Evolutionary conservation across 2,113 vertebrate genomes (phyloP), one percentile per base, ranked within the genome.

Genomic region (Calidris pugnax): DNA sequence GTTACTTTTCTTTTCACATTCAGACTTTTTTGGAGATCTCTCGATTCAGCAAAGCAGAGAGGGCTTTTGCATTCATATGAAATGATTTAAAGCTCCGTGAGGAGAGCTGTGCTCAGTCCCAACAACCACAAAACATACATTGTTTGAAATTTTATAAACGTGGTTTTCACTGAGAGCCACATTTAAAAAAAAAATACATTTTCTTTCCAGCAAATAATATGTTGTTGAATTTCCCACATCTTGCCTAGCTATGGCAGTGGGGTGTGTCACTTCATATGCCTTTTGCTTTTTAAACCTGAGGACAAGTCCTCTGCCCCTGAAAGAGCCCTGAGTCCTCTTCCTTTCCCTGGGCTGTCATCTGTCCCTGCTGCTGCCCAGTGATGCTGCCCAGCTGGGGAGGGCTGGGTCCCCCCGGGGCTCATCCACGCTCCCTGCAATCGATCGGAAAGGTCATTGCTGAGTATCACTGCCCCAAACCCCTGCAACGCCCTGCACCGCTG

Each of bases 1-100:
- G 89, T 96, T 97, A 95, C 95, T 90, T 68, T 84, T 97, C 91
- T 97, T 95, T 97, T 92, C 84, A 69, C 95, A 93, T 96, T 97
- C 86, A 50, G 92, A 81, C n/a, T 97, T 96, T 89, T 87, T 74
- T 97, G 92, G 91, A 91, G 90, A 84, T 95, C 63, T 81, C 90
- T 96, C 24, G 43, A 57, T 95, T 97, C 95, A 92, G 89, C 93
- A 97, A 95, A 95, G 96, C 85, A 90, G 91, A 22, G 66, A 95
- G 67, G 33, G 27, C 37, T 91, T 90, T 67, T 90, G 69, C 93
- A 66, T 95, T 93, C 87, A 93, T 67, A 68, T 85, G 85, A 85
- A 94, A 94, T 75, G 89, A 96, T 91, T 93, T 96, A 91, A 47
- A 87, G 60, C 91, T 95, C 95, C 73, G 1, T 55, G 74, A 95